These are phyloP conservation scores for Drosophila tsacasi DNA, from an alignment of 1,140 invertebrate genomes.

Conservation along the genomic window DNA sequence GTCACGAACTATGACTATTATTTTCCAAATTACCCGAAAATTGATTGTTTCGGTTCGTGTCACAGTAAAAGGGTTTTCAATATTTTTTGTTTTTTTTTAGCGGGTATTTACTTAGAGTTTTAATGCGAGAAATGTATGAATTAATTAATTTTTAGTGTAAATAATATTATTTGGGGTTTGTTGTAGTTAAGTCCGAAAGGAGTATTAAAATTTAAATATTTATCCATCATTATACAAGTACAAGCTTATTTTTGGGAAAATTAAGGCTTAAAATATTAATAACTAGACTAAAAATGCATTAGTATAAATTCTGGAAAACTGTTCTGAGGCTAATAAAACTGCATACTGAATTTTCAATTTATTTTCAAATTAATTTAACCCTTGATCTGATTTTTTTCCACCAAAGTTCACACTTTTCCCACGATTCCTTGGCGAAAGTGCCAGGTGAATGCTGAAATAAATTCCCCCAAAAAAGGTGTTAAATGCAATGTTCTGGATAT, in stretches of 20 bases:
- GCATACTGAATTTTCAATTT: too few species aligned
- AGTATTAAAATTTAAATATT: too few species aligned
- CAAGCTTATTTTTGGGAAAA: too few species aligned
- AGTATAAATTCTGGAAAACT: too few species aligned
- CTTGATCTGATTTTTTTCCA: too few species aligned
- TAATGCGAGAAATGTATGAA: background rate
- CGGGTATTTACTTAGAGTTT: background rate
- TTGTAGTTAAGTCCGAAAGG: too few species aligned
- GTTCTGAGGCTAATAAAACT: too few species aligned
- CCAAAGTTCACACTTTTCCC: slow-evolving; percentile 17
- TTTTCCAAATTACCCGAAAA: slow-evolving; percentile 2
- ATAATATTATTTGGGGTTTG: too few species aligned
- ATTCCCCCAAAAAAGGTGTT: background rate
- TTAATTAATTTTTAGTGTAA: background rate
- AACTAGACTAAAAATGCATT: too few species aligned
- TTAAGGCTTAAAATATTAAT: too few species aligned
- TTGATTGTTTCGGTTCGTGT: slow-evolving; percentile 6
- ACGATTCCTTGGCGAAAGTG: slow-evolving; percentile 23
- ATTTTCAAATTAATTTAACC: too few species aligned
- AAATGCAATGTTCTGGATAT: slow-evolving; percentile 17
- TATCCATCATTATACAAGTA: too few species aligned
- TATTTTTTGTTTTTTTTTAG: background rate
- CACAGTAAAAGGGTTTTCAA: background rate
- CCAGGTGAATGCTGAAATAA: slow-evolving; percentile 7
- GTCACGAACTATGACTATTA: slow-evolving; percentile 5